phyloP scores from a whole-genome alignment of 2,797 vertebrate species.

The Tauraco hartlaubi region DNA sequence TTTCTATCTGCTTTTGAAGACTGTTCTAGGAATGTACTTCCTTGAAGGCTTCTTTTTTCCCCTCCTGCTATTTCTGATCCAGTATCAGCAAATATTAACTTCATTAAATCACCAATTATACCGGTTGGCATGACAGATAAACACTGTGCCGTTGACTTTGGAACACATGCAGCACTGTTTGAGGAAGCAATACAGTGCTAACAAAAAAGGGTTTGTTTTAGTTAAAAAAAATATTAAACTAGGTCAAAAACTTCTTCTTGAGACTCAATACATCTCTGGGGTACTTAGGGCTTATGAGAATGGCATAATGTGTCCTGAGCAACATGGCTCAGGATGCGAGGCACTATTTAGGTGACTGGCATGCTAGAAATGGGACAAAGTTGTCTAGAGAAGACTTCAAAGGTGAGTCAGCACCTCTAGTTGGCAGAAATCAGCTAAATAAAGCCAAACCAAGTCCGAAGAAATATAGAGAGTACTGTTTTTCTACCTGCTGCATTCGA shows the following conservation, averaged over 20 bases:
- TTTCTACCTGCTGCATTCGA: not conserved
- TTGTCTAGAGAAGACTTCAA: not conserved
- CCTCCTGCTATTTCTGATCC: not conserved
- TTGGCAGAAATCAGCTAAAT: not conserved
- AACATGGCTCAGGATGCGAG: not conserved
- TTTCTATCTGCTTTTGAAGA: not conserved
- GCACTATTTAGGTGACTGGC: not conserved
- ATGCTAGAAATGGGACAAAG: not conserved
- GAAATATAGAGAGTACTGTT: not conserved
- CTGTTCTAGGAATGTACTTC: not conserved
- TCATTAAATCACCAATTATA: not conserved
- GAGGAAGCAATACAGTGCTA: not conserved
- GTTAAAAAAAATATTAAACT: not conserved
- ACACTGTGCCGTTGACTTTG: not conserved
- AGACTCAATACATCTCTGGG: not conserved
- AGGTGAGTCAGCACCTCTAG: not conserved
- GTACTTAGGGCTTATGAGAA: not conserved
- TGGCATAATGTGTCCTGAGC: not conserved
- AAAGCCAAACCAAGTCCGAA: not conserved
- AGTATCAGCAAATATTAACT: not conserved
- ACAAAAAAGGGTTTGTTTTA: not conserved
- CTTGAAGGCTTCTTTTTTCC: not conserved
- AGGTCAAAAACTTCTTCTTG: not conserved
- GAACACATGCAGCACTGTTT: not conserved
- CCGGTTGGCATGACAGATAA: not conserved